These are phyloP conservation scores for Notodonta dromedarius DNA, from an alignment of 2,888 invertebrate genomes.

Conservation along the genomic window DNA sequence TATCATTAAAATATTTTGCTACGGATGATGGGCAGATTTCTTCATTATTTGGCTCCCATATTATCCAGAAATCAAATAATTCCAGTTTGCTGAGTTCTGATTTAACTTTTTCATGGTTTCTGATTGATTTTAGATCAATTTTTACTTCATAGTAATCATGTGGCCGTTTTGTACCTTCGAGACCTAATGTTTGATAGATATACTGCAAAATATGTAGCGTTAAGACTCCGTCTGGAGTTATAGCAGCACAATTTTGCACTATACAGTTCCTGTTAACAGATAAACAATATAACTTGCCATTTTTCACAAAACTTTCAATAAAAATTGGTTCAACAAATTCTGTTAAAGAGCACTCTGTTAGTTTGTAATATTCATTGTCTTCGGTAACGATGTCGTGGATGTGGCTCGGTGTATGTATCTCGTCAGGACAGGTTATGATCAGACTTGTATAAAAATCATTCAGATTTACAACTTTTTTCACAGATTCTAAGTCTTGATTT, in stretches of 20 bases:
- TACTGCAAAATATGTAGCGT: constrained; percentile 61
- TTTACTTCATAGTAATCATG: constrained; percentile 64
- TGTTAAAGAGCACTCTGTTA: constrained; percentile 54
- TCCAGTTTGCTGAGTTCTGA: constrained; percentile 56
- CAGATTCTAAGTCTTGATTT: constrained; percentile 45
- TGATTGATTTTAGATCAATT: constrained; percentile 61
- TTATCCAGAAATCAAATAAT: constrained; percentile 57
- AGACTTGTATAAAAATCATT: constrained; percentile 71
- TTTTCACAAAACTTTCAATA: constrained; percentile 67
- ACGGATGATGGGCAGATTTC: constrained; percentile 72
- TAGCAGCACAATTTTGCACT: constrained; percentile 63
- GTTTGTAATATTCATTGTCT: constrained; percentile 69
- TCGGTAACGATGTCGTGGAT: constrained; percentile 59
- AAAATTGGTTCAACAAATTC: constrained; percentile 64
- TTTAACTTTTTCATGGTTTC: constrained; percentile 48
- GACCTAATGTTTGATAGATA: constrained; percentile 70
- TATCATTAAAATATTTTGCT: constrained; percentile 71
- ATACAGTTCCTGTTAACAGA: constrained; percentile 62
- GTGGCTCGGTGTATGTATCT: constrained; percentile 53
- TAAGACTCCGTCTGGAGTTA: constrained; percentile 68
- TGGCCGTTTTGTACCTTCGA: constrained; percentile 67
- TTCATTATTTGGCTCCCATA: constrained; percentile 65
- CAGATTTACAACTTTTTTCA: constrained; percentile 49
- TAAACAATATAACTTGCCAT: constrained; percentile 64
- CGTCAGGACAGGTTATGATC: constrained; percentile 71